Conservation (phyloP, 2,113 vertebrate species). For the Mastomys coucha region DNA sequence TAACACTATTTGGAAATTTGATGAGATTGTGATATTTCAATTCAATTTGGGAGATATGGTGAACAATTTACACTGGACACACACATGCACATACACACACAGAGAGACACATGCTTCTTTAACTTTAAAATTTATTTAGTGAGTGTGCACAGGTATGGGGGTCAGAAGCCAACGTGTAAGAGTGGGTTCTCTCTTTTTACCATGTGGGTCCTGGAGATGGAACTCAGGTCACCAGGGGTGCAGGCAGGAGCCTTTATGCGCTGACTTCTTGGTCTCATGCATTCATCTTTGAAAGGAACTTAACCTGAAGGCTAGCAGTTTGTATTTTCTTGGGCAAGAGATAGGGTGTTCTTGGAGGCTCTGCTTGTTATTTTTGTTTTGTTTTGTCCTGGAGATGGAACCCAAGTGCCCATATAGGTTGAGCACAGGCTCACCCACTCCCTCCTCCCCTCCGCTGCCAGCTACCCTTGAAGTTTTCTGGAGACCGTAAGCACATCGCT, state of each 20-base stretch:
- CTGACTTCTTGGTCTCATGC: not conserved
- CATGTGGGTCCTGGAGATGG: too few species aligned
- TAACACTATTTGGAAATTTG: conserved; percentile 7
- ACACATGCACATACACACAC: not conserved
- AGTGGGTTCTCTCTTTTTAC: not conserved
- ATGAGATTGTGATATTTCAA: not conserved
- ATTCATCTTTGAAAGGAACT: not conserved
- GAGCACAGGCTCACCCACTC: not conserved
- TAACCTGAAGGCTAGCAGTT: not conserved
- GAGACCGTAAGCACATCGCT: not conserved
- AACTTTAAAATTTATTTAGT: not conserved
- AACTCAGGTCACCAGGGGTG: not conserved
- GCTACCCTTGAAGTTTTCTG: too few species aligned
- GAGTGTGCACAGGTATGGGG: not conserved
- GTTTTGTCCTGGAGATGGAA: not conserved
- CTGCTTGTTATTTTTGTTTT: too few species aligned
- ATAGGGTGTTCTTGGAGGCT: not conserved
- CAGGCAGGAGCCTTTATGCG: too few species aligned
- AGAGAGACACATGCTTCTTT: not conserved
- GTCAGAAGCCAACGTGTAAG: not conserved
- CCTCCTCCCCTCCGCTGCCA: too few species aligned
- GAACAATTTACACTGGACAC: not conserved
- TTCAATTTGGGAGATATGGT: not conserved
- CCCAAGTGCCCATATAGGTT: not conserved
- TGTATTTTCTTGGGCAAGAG: not conserved